Evolutionary conservation across 2,113 vertebrate genomes (phyloP).

Genomic region (Helogale parvula): DNA sequence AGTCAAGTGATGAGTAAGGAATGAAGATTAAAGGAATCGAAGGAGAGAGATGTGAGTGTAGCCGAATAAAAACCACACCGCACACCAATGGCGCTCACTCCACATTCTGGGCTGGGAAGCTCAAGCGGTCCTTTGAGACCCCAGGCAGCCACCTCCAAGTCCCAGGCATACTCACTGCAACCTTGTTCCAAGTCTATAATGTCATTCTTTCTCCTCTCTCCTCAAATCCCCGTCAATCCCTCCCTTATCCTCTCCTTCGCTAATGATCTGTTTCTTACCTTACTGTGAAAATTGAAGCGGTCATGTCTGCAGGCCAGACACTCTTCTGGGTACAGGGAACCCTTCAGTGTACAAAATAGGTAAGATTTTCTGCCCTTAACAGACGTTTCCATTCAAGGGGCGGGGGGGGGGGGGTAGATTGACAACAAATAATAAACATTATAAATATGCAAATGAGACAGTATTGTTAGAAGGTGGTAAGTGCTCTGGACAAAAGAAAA

Average conservation of each 20-base stretch:
- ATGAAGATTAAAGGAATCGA: not conserved
- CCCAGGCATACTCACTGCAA: not conserved
- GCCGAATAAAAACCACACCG: too few species aligned
- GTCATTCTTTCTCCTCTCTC: not conserved
- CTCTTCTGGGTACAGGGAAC: not conserved
- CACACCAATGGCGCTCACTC: rapidly evolving
- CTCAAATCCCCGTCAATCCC: not conserved
- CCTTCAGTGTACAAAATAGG: not conserved
- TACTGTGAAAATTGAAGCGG: not conserved
- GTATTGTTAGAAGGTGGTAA: not conserved
- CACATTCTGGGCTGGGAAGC: not conserved
- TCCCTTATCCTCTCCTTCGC: not conserved
- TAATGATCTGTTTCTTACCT: not conserved
- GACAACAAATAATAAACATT: not conserved
- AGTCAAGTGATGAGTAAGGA: not conserved
- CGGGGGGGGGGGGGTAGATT: not conserved
- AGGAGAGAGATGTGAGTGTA: not conserved
- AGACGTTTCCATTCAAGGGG: not conserved
- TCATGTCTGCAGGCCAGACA: too few species aligned
- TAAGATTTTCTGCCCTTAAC: not conserved
- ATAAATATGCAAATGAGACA: not conserved
- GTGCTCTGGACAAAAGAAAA: not conserved
- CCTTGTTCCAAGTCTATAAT: not conserved
- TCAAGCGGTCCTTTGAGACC: too few species aligned
- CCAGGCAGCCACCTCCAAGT: not conserved